A percentile compares a stretch with the other conserved stretches of the same genome.
Conservation (phyloP, 2,113 vertebrate species). For the Melozone crissalis region DNA sequence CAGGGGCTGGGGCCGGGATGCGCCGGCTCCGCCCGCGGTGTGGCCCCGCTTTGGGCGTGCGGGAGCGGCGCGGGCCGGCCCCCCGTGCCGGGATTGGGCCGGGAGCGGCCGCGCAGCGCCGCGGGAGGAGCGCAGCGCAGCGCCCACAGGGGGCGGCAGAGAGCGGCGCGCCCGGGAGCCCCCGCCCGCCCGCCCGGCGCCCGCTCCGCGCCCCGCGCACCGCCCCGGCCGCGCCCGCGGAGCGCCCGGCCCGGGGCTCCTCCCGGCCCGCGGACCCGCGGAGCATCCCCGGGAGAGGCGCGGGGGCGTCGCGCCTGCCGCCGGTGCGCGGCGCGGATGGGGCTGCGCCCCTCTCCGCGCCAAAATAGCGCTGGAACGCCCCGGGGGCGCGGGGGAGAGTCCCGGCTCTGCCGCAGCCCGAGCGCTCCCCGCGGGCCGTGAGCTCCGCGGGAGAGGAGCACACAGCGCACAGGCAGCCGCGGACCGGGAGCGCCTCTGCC, state of each 20-base stretch:
- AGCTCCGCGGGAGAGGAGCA: not conserved
- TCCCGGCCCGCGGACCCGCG: not conserved
- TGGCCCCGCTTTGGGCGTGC: not conserved
- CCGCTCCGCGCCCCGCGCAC: not conserved
- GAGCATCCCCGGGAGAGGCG: not conserved
- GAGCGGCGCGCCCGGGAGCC: conserved; percentile 31
- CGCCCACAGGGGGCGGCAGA: conserved; percentile 67
- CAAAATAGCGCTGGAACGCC: not conserved
- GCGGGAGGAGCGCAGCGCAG: not conserved
- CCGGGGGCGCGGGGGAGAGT: not conserved
- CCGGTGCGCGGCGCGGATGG: not conserved
- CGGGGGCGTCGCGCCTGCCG: not conserved
- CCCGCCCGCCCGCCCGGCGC: not conserved
- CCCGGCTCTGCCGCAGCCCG: not conserved
- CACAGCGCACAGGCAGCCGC: not conserved
- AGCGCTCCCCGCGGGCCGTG: not conserved
- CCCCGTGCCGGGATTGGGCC: not conserved
- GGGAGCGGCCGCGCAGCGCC: not conserved
- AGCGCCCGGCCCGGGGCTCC: not conserved
- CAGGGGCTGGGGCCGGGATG: not conserved
- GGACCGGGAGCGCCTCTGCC: not conserved
- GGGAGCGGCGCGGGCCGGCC: not conserved
- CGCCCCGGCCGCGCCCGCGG: not conserved
- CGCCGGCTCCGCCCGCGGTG: not conserved
- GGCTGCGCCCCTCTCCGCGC: not conserved